Evolutionary conservation across 2,797 vertebrate species (phyloP).

Genomic region (Triplophysa yarkandensis): DNA sequence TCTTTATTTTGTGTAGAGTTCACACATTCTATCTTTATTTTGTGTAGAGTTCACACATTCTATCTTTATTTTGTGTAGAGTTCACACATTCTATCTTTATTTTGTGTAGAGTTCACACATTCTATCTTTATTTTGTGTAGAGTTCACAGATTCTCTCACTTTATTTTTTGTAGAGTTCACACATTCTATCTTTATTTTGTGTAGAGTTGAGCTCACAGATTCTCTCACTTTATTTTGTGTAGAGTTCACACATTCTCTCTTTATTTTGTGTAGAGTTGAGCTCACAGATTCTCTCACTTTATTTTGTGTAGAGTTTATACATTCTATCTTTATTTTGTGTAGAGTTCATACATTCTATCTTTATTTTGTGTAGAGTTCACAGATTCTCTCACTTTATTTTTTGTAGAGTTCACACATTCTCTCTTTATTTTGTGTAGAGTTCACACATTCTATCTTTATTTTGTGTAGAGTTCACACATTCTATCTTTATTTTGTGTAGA

Average conservation of each 20-base stretch:
- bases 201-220: no score
- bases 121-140: conserved; percentile 49
- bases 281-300: conserved; percentile 58
- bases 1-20: conserved; percentile 52
- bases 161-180: conserved; percentile 65
- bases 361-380: conserved; percentile 51
- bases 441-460: no score
- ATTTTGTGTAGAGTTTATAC: conserved; percentile 50
- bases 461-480: conserved; percentile 64
- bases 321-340: no score
- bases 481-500: conserved; percentile 51
- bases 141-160: no score
- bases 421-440: conserved; percentile 53
- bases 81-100: no score
- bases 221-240: conserved; percentile 58
- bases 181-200: conserved; percentile 57
- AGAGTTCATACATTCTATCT: conserved; percentile 60
- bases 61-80: conserved; percentile 51
- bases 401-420: conserved; percentile 62
- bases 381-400: no score
- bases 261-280: conserved; percentile 56
- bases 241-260: conserved; percentile 60
- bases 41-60: conserved; percentile 63
- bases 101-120: conserved; percentile 64
- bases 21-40: no score